Base-by-base conservation (phyloP, 2,888 invertebrate species). In the Lutraria lutraria region DNA sequence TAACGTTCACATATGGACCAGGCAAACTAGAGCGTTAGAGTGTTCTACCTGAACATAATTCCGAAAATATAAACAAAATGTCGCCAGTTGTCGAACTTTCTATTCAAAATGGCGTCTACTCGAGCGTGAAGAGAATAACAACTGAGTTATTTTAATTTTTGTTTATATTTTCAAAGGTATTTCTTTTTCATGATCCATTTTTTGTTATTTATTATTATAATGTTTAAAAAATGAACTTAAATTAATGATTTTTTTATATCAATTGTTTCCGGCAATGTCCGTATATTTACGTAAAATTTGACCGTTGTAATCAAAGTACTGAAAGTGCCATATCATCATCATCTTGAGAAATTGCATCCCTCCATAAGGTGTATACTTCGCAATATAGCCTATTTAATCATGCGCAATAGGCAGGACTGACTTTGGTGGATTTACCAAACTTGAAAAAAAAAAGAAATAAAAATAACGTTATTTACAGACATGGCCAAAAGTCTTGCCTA, bases 1-100 rank as follows among this genome's bases (percentile, higher is more conserved):
- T n/a, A 25, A 68, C 12, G 25, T 25, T 13, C 25, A 68, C n/a
- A n/a, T 25, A 25, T 10, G 63, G 76, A 31, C 15, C 34, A 76
- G 25, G 1, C 63, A 25, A 68, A 63, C 31, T 34, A 76, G 31
- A 76, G 31, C 76, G 16, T 16, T 76, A 31, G 15, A 12, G 19
- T 25, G 29, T 19, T 19, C 31, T 31, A 76, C 34, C 76, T 34
- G 15, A 76, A 76, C 76, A 76, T 76, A 76, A 76, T 76, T 76
- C 76, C 76, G 34, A 76, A 34, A 76, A 25, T 68, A 76, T 76
- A 76, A 53, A 34, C 43, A 43, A 54, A 79, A 60, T 87, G 84
- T 83, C 56, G 84, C 52, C 83, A 80, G 83, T 88, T 88, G 81
- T 88, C 88, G 88, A 63, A 88, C 88, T 84, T 85, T 85, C 81